These are phyloP conservation scores for Zoanthus gigantus DNA, from an alignment of 92 coral and sea anemone genomes.

Conservation along the genomic window DNA sequence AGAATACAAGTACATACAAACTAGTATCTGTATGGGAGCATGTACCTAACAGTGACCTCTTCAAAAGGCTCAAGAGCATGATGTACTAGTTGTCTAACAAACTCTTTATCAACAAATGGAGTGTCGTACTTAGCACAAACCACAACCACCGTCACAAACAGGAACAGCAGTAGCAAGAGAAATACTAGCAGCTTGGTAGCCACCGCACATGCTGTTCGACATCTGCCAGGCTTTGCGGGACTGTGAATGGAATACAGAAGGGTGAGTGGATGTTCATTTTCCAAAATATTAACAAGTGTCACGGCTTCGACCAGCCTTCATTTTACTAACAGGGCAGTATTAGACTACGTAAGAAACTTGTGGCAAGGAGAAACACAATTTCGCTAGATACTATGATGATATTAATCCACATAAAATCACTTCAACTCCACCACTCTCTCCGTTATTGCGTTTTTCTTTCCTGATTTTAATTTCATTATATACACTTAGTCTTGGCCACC, in stretches of 20 bases:
- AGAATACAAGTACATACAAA: not conserved
- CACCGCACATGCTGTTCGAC: constrained; percentile 63
- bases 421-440: no score
- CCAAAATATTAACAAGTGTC: no score
- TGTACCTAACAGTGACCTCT: constrained; percentile 40
- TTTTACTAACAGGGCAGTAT: no score
- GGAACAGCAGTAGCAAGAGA: not conserved
- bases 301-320: no score
- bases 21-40: constrained; percentile 40
- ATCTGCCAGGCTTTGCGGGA: constrained; percentile 59
- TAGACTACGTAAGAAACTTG: no score
- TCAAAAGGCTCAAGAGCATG: constrained; percentile 56
- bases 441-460: no score
- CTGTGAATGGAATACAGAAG: constrained; percentile 36
- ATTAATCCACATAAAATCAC: no score
- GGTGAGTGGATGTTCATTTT: not conserved
- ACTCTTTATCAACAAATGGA: constrained; percentile 47
- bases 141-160: constrained; percentile 21
- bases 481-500: no score
- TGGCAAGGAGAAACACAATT: no score
- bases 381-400: no score
- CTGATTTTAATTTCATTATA: no score
- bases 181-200: constrained; percentile 50
- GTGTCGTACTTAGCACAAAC: constrained; percentile 28
- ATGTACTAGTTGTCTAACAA: constrained; percentile 39